These are phyloP conservation scores for Hirtodrosophila alboralis DNA, from an alignment of 2,888 invertebrate genomes.

Conservation along the genomic window DNA sequence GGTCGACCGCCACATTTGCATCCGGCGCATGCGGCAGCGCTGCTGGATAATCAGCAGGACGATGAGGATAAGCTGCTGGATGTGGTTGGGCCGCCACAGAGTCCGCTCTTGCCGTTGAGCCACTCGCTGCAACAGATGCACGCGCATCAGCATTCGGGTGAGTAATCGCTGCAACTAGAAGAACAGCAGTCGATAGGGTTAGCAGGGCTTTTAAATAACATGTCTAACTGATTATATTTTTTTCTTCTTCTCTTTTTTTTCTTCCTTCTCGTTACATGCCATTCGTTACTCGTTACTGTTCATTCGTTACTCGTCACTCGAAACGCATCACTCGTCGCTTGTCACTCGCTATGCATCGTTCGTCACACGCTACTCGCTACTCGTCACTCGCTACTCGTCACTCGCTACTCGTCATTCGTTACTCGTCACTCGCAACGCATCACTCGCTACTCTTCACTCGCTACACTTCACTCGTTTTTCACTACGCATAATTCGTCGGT, in stretches of 20 bases:
- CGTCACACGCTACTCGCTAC: background rate
- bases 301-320: background rate
- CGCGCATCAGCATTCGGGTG: conserved; percentile 85
- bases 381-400: conserved; percentile 2
- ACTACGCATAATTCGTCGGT: too few relatives aligned
- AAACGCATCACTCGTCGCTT: background rate
- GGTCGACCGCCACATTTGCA: conserved; percentile 82
- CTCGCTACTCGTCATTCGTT: conserved; percentile 1
- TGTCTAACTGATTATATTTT: conserved; percentile 19
- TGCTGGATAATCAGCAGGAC: conserved; percentile 86
- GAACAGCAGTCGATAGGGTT: background rate
- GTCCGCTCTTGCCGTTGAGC: conserved; percentile 88
- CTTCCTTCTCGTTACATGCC: conserved; percentile 16
- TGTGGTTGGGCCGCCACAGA: conserved; percentile 94
- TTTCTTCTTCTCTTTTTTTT: background rate
- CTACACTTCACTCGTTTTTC: background rate
- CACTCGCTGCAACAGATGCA: conserved; percentile 85
- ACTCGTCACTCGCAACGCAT: conserved; percentile 1
- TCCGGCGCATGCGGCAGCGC: conserved; percentile 74
- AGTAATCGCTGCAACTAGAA: conserved; percentile 46
- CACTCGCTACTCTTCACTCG: background rate
- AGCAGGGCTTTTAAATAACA: background rate
- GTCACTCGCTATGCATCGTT: background rate
- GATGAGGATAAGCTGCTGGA: conserved; percentile 94
- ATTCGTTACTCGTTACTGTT: background rate